These are phyloP conservation scores for Clitarchus hookeri DNA, from an alignment of 2,888 invertebrate genomes.

Conservation along the genomic window DNA sequence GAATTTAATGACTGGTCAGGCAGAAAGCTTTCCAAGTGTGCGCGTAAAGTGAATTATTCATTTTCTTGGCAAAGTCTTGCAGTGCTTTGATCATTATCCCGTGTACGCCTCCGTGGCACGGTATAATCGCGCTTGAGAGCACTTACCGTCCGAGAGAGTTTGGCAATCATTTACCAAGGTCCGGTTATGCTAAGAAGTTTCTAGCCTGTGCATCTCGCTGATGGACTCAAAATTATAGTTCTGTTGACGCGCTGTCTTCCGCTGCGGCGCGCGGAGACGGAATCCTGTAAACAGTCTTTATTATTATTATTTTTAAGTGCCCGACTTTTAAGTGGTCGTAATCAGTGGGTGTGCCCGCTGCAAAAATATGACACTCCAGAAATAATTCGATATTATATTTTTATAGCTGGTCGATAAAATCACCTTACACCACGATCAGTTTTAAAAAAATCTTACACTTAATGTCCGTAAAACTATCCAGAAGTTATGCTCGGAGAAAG, in stretches of 20 bases:
- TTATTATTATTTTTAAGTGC: too few species aligned
- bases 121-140: not conserved
- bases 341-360: too few species aligned
- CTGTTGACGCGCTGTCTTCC: not conserved
- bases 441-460: too few species aligned
- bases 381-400: not conserved
- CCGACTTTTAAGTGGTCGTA: too few species aligned
- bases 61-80: too few species aligned
- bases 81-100: not conserved
- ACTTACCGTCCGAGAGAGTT: not conserved
- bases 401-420: not conserved
- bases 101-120: not conserved
- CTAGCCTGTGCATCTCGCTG: not conserved
- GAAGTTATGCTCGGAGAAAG: too few species aligned
- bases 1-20: too few species aligned
- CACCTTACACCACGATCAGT: not conserved
- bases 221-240: not conserved
- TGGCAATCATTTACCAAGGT: not conserved
- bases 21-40: too few species aligned
- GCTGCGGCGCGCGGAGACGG: too few species aligned
- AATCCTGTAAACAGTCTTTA: too few species aligned
- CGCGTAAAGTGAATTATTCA: too few species aligned
- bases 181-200: not conserved
- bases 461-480: too few species aligned
- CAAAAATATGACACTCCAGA: not conserved